These are phyloP conservation scores for Acrossocheilus wenchowensis DNA, from an alignment of 2,797 vertebrate genomes.

Conservation along the genomic window DNA sequence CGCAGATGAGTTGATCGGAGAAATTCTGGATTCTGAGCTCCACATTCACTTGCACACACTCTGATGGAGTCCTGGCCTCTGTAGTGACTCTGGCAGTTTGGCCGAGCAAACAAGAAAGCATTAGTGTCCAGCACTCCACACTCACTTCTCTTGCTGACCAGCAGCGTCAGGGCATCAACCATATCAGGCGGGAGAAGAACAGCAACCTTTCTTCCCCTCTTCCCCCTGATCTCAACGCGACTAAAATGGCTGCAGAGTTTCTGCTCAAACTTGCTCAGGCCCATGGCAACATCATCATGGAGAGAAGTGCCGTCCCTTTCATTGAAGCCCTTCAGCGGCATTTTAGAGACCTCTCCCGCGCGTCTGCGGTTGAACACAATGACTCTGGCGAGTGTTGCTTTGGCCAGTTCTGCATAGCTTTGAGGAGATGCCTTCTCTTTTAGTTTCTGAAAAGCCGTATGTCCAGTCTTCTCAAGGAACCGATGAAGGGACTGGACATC, in stretches of 20 bases:
- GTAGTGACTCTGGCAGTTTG: conserved; percentile 40
- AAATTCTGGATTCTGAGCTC: conserved; percentile 48
- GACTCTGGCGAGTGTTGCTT: too few species aligned
- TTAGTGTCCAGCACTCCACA: conserved; percentile 12
- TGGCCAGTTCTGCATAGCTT: too few species aligned
- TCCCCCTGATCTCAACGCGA: background rate
- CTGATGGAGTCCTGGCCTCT: conserved; percentile 52
- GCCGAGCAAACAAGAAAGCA: conserved; percentile 46
- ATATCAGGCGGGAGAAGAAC: background rate
- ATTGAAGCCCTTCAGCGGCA: conserved; percentile 39
- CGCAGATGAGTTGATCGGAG: conserved; percentile 41
- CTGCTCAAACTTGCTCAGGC: background rate
- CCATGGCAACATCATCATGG: conserved; percentile 54
- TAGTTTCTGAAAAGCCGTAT: conserved; percentile 15
- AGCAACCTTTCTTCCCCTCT: conserved; percentile 6
- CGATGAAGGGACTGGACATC: conserved; percentile 52
- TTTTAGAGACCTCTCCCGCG: conserved; percentile 50
- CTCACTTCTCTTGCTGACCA: conserved; percentile 2
- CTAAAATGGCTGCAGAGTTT: background rate
- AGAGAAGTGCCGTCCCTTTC: conserved; percentile 46
- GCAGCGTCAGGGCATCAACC: background rate
- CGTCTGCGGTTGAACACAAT: conserved; percentile 28
- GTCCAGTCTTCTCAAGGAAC: conserved; percentile 42
- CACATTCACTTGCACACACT: conserved; percentile 42
- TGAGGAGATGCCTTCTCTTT: too few species aligned